Base-by-base conservation (phyloP, 2,888 invertebrate genomes). In the Philereme vetulata region DNA sequence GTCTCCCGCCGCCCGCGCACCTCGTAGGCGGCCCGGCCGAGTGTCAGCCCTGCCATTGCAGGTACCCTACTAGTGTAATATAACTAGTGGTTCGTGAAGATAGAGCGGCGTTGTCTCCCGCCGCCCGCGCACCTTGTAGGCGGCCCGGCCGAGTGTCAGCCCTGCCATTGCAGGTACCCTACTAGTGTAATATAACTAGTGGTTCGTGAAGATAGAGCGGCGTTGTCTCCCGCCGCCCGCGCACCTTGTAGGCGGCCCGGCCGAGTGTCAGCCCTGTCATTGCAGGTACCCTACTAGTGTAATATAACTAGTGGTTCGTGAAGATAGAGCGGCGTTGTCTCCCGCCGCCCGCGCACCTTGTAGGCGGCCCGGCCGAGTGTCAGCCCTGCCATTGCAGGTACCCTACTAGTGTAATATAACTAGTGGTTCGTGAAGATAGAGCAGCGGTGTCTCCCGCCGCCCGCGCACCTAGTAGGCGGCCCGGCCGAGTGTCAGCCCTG, bases 321-420 rank as follows among this genome's bases (percentile, higher is more conserved):
- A 98, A 97, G 85, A 92, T 97, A 56, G 93, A 93, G 68, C 96
- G 95, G 73, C 93, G 93, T 56, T 98, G 97, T 79, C 82, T 76
- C 33, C 81, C 90, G 51, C 91, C 90, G 10, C 85, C 82, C 1
- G 77, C 77, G 40, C 77, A 81, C 7, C 60, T 78, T 71, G 54
- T 84, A 77, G 60, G 96, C 69, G 90, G 82, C 4, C 90, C 89
- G 0, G 78, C 80, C 4, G 74, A 79, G 38, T 93, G 92, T 68
- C 82, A 85, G 63, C 76, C 78, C 43, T 93, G 92, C 62, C 82
- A 21, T 21, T 21, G 21, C 21, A 21, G 21, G 21, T 21, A 21
- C 21, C 21, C 21, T 21, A 21, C 21, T 21, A 21, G 1, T 21
- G 21, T 21, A 21, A 21, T 21, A 21, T 21, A 21, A 21, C 21